Evolutionary conservation across 2,113 vertebrate genomes (phyloP), one percentile per base, ranked within the genome.

Genomic region (Pygoscelis antarcticus): DNA sequence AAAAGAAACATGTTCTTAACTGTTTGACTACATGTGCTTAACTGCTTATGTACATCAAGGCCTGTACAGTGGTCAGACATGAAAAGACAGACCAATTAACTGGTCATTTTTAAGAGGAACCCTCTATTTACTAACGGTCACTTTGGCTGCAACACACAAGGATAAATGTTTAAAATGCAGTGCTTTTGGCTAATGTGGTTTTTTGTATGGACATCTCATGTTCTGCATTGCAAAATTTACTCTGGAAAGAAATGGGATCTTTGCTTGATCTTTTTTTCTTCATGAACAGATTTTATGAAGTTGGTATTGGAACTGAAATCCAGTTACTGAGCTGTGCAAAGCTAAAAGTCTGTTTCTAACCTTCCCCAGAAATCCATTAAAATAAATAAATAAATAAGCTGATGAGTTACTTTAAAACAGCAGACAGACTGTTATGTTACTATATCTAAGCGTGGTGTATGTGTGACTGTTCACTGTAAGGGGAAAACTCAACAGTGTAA

Each of bases 131-230:
- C 13, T 65, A 42, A 42, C 51, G 9, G 11, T 0, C 13, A 27
- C 9, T 72, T 62, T 32, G 40, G 12, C 54, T 95, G 25, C 12
- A 80, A 25, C 17, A 17, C 9, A 34, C 19, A 70, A 36, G 16
- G 29, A 38, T 29, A 74, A 70, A 44, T 19, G 16, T 57, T 69
- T 5, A 60, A 87, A 75, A 66, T 49, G 1, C 40, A 16, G 5
- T 21, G 8, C 0, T 30, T 74, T 94, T 72, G 19, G 3, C 9
- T 79, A 93, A 27, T 34, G 1, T 20, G 8, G 0, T 0, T 34
- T 72, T 79, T 64, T 71, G 5, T 30, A 84, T 4, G 5, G 21
- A 46, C 13, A 15, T 10, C 19, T 58, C 11, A 0, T 64, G 13
- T 68, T 75, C 61, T 36, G 55, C 29, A 44, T 60, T 75, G 40